Evolutionary conservation across 2,113 vertebrate species (phyloP).

Genomic region (Peromyscus leucopus): DNA sequence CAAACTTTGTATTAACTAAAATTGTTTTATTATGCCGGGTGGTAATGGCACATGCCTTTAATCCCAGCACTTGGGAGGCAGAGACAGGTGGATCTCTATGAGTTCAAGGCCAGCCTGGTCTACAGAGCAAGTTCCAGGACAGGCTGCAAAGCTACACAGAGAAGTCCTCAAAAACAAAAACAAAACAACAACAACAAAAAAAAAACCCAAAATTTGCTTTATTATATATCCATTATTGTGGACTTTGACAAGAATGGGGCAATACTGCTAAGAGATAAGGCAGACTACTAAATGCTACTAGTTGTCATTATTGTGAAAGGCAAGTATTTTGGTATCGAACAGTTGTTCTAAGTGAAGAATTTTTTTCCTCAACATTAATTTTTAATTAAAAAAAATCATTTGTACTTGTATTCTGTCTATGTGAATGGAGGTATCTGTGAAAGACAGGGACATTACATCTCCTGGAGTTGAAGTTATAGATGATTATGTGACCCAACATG

Average conservation of each 20-base stretch:
- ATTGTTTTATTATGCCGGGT: not conserved
- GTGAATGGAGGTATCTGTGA: not conserved
- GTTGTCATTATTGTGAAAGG: not conserved
- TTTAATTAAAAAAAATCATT: not conserved
- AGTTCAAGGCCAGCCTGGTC: too few species aligned
- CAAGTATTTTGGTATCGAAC: not conserved
- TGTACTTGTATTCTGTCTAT: not conserved
- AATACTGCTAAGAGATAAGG: slow-evolving; percentile 53
- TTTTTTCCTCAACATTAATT: not conserved
- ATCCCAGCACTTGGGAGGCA: too few species aligned
- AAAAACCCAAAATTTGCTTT: not conserved
- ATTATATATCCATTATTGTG: not conserved
- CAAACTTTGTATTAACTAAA: not conserved
- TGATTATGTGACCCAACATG: not conserved
- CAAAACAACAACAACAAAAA: too few species aligned
- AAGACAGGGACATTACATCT: not conserved
- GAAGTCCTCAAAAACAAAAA: too few species aligned
- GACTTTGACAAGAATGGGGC: slow-evolving; percentile 7
- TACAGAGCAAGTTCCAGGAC: too few species aligned
- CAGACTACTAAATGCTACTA: not conserved
- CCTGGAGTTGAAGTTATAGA: not conserved
- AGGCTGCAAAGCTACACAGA: too few species aligned
- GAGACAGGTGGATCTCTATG: too few species aligned
- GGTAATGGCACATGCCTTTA: too few species aligned
- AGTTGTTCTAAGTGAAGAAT: not conserved